These are phyloP conservation scores for Sardina pilchardus DNA, from an alignment of 2,113 vertebrate species.

Conservation along the genomic window DNA sequence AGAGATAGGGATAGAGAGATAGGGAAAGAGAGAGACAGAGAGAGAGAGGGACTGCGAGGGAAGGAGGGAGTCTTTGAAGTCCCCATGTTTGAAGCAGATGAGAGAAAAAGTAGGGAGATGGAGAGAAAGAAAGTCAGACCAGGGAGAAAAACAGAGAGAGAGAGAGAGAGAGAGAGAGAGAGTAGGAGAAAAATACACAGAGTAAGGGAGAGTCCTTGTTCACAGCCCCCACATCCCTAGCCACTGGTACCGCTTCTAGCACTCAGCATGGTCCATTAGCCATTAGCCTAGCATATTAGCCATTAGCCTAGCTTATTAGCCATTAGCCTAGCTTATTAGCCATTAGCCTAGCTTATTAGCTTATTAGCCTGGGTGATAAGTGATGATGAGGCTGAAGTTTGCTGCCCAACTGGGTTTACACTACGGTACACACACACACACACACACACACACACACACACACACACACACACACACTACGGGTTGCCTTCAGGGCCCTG, in stretches of 20 bases:
- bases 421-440: background rate
- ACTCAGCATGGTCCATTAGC: background rate
- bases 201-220: conserved; percentile 34
- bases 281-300: conserved; percentile 29
- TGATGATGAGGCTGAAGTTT: conserved; percentile 54
- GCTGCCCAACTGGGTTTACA: too few species aligned
- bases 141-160: conserved; percentile 7
- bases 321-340: conserved; percentile 53
- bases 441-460: conserved; percentile 33
- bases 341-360: conserved; percentile 52
- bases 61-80: conserved; percentile 46
- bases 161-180: background rate
- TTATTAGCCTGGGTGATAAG: conserved; percentile 66
- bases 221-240: conserved; percentile 36
- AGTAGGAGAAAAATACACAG: background rate
- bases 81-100: conserved; percentile 45
- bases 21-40: background rate
- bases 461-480: background rate
- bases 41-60: conserved; percentile 44
- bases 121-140: too few species aligned
- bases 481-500: background rate
- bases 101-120: background rate
- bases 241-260: conserved; percentile 44
- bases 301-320: conserved; percentile 53
- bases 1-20: background rate